phyloP scores from a whole-genome alignment of 1,140 invertebrate species.

The Bursaphelenchus mucronatus region DNA sequence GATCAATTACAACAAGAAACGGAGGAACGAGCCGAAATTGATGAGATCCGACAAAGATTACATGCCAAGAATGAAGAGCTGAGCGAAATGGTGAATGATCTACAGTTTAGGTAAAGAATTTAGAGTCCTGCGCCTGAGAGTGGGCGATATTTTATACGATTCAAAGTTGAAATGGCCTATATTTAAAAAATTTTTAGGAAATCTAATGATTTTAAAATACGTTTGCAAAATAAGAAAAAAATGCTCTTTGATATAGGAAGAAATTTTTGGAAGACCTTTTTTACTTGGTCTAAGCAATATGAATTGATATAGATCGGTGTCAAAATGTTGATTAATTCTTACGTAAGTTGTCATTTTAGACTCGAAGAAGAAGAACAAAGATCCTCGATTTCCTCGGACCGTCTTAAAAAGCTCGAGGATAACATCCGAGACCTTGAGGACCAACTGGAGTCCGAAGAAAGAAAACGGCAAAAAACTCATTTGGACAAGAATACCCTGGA shows the following conservation, averaged over 20 bases:
- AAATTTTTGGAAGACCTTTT: too few relatives aligned
- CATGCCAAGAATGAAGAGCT: constrained; percentile 84
- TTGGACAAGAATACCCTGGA: constrained; percentile 94
- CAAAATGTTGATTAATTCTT: too few relatives aligned
- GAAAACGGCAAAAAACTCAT: constrained; percentile 87
- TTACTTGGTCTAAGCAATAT: too few relatives aligned
- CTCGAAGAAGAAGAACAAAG: constrained; percentile 95
- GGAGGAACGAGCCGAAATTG: constrained; percentile 90
- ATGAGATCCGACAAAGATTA: constrained; percentile 80
- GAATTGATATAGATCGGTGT: too few relatives aligned
- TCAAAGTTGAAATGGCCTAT: too few relatives aligned
- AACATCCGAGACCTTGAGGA: constrained; percentile 65
- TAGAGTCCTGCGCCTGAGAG: too few relatives aligned
- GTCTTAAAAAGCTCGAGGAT: constrained; percentile 39
- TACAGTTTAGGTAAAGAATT: constrained; percentile 60
- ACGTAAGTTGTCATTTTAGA: constrained; percentile 69
- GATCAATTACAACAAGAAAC: constrained; percentile 77
- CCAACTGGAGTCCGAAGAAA: constrained; percentile 90
- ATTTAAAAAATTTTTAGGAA: too few relatives aligned
- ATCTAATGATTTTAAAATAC: too few relatives aligned
- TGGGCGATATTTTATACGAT: too few relatives aligned
- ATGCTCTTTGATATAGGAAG: too few relatives aligned
- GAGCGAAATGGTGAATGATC: constrained; percentile 90
- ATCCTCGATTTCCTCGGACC: constrained; percentile 61
- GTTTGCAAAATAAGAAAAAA: too few relatives aligned